Conservation (phyloP, 1,140 invertebrate species). For the Hylaeus volcanicus region DNA sequence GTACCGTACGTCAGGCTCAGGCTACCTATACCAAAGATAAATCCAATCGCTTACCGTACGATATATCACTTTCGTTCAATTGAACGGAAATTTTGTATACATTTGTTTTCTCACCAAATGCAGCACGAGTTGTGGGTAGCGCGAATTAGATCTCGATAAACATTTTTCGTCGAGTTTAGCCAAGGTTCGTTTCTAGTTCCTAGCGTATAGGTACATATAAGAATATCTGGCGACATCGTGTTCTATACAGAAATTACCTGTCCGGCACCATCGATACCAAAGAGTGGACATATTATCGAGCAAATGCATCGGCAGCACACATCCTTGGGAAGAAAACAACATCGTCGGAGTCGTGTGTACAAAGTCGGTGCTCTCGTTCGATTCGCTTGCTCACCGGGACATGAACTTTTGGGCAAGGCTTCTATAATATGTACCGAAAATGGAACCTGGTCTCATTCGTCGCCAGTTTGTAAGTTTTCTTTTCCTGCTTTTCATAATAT, state of each 20-base stretch:
- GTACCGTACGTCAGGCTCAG: no score
- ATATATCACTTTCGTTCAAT: no score
- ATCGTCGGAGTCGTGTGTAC: constrained; percentile 75
- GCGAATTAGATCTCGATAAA: no score
- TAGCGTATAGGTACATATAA: no score
- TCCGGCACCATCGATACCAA: constrained; percentile 85
- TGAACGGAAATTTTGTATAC: no score
- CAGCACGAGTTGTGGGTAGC: no score
- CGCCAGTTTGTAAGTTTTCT: constrained; percentile 87
- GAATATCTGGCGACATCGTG: not conserved
- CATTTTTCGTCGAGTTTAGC: no score
- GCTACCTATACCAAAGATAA: no score
- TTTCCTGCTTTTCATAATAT: not conserved
- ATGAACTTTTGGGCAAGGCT: constrained; percentile 88
- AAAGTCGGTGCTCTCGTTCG: constrained; percentile 89
- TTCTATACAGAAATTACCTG: constrained; percentile 88
- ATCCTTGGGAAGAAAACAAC: constrained; percentile 74
- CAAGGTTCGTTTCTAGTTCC: no score
- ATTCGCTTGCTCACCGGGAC: constrained; percentile 87
- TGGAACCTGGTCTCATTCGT: constrained; percentile 91
- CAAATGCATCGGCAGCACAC: constrained; percentile 70
- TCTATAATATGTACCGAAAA: constrained; percentile 92
- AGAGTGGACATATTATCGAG: constrained; percentile 86
- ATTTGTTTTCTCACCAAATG: no score
- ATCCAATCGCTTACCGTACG: no score